Conservation (phyloP, 2,888 invertebrate species). For the Drosophila hamatofila region DNA sequence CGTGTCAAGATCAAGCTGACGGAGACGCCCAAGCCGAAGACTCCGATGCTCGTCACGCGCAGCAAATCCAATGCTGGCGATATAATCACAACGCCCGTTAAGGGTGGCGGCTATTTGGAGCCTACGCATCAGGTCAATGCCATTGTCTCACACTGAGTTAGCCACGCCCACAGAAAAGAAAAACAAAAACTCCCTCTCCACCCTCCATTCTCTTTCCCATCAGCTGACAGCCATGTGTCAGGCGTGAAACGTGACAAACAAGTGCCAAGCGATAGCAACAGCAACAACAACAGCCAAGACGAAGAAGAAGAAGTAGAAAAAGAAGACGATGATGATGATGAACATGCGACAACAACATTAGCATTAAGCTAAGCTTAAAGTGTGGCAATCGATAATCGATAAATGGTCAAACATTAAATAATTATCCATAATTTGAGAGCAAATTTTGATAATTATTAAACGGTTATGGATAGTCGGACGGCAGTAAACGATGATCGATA, state of each 20-base stretch:
- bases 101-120: slow-evolving; percentile 38
- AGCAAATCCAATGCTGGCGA: slow-evolving; percentile 91
- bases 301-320: slow-evolving; percentile 4
- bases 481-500: slow-evolving; percentile 8
- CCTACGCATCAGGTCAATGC: slow-evolving; percentile 67
- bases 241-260: slow-evolving; percentile 17
- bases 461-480: background rate
- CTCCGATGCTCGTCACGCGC: slow-evolving; percentile 92
- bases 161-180: background rate
- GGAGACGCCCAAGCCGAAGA: slow-evolving; percentile 92
- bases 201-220: background rate
- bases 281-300: slow-evolving; percentile 20
- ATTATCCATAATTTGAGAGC: slow-evolving; percentile 4
- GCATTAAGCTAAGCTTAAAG: slow-evolving; percentile 25
- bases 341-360: slow-evolving; percentile 16
- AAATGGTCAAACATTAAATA: slow-evolving; percentile 1
- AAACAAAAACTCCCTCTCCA: background rate
- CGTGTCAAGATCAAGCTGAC: slow-evolving; percentile 92
- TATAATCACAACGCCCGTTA: slow-evolving; percentile 89
- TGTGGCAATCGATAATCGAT: slow-evolving; percentile 25
- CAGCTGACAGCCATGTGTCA: slow-evolving; percentile 5
- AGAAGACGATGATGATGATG: slow-evolving; percentile 1
- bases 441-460: slow-evolving; percentile 4
- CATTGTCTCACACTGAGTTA: slow-evolving; percentile 41
- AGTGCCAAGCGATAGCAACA: slow-evolving; percentile 29